Conservation (phyloP, 2,113 vertebrate genomes). For the Spea bombifrons region DNA sequence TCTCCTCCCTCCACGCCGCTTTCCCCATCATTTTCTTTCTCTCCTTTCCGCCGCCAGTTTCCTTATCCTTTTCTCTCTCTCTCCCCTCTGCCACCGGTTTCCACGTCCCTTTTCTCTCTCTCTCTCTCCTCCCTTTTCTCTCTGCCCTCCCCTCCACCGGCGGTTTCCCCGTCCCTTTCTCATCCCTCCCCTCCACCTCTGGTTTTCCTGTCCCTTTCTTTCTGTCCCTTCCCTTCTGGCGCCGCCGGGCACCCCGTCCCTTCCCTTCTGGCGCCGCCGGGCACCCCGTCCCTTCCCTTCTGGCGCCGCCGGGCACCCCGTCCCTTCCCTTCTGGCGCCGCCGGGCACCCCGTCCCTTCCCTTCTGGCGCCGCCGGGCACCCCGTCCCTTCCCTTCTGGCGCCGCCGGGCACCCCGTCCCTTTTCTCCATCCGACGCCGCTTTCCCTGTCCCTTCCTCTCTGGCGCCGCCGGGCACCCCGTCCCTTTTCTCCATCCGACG, state of each 20-base stretch:
- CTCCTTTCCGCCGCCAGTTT: background rate
- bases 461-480: background rate
- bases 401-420: background rate
- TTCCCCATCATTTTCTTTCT: background rate
- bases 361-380: background rate
- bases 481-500: background rate
- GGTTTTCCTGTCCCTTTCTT: background rate
- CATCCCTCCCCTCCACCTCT: background rate
- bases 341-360: background rate
- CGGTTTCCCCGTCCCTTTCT: background rate
- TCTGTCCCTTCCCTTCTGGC: background rate
- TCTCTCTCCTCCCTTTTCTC: background rate
- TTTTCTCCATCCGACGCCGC: background rate
- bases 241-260: background rate
- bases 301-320: background rate
- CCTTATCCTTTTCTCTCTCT: background rate
- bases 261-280: background rate
- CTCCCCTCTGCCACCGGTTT: background rate
- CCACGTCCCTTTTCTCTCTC: background rate
- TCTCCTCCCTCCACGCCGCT: background rate
- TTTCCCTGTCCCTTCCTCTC: background rate
- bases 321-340: background rate
- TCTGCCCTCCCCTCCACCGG: background rate
- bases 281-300: background rate
- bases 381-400: background rate